Evolutionary conservation across 2,888 invertebrate species (phyloP), one percentile per base, ranked within the genome.

Genomic region (Eremobia ochroleuca): DNA sequence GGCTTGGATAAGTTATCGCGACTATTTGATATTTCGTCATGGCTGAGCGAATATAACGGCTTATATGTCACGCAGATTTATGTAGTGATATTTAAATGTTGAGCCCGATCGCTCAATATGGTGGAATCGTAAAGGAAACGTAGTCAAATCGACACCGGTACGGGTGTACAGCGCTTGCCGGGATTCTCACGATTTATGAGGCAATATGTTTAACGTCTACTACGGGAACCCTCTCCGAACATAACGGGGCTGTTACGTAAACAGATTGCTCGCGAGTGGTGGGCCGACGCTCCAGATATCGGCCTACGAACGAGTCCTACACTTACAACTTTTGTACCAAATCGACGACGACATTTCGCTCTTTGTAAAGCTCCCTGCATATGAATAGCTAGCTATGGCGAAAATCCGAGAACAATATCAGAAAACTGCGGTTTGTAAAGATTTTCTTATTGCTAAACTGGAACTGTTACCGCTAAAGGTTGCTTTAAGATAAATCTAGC

Each of bases 121-220:
- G 92, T 92, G 92, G 93, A 94, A 96, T 95, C 94, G 95, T 94
- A 94, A 95, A 94, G 95, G 95, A 95, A 96, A 94, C 95, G 94
- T 94, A 95, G 96, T 95, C 95, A 96, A 96, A 96, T 96, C 96
- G 96, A 95, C 96, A 95, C 94, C 93, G 94, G 93, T 92, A 92
- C 93, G 93, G 92, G 92, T 93, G 94, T 94, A 94, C 92, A 93
- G 92, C 93, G 93, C 92, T 94, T 92, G 96, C 94, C 92, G 95
- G 96, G 96, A 96, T 97, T 95, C 96, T 92, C 94, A 94, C 94
- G 96, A 97, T 97, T 97, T 97, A 97, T 97, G 96, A 94, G 96
- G 96, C 96, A 97, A 97, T 97, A 97, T 97, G 96, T 97, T 97
- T 96, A 96, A 96, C 96, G 96, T 96, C 96, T 96, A 95, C 93